A percentile compares a stretch with the other conserved stretches of the same genome.
phyloP scores from a whole-genome alignment of 2,113 vertebrate species.

The Murina feae region DNA sequence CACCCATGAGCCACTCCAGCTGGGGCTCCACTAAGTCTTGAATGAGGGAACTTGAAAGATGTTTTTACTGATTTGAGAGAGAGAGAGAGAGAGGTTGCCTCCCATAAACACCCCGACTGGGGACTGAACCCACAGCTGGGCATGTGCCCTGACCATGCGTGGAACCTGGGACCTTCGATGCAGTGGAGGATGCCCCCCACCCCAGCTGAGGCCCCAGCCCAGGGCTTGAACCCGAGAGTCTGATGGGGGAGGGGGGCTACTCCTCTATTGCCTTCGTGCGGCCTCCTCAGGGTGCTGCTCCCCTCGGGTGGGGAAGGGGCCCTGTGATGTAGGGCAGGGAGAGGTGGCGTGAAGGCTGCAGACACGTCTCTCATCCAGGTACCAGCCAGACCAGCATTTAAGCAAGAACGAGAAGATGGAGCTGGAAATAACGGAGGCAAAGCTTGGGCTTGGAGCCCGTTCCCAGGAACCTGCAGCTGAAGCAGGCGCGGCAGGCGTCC shows the following conservation, averaged over 20 bases:
- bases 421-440: conserved; percentile 78
- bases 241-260: background rate
- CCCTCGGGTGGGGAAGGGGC: background rate
- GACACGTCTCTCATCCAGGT: conserved; percentile 76
- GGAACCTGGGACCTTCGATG: too few species aligned
- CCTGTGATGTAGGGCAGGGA: too few species aligned
- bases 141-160: too few species aligned
- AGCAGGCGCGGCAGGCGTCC: conserved; percentile 60
- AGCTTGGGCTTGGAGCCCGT: conserved; percentile 68
- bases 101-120: too few species aligned
- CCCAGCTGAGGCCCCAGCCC: too few species aligned
- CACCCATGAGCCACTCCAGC: too few species aligned
- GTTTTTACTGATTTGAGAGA: too few species aligned
- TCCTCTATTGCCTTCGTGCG: background rate
- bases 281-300: background rate
- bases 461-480: conserved; percentile 42
- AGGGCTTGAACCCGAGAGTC: background rate
- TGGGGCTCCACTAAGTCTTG: too few species aligned
- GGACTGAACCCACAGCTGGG: too few species aligned
- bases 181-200: too few species aligned
- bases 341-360: background rate
- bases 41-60: too few species aligned
- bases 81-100: too few species aligned
- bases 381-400: conserved; percentile 84
- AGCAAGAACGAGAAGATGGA: conserved; percentile 73